A percentile compares a stretch with the other conserved stretches of the same genome.
Evolutionary conservation across 2,888 invertebrate species (phyloP).

Genomic region (Amphipoea lucens): DNA sequence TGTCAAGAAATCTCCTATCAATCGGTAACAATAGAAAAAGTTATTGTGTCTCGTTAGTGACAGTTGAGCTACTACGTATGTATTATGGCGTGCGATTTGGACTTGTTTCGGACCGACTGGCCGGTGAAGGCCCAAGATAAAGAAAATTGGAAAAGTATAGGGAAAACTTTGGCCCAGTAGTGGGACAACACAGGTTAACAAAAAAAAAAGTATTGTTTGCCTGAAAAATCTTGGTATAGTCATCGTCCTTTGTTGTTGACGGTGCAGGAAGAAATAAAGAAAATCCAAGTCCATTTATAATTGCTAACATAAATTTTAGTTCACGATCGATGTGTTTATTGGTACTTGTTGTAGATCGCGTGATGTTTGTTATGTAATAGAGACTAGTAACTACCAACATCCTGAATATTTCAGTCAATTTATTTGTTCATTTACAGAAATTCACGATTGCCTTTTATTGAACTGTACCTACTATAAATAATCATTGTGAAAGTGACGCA

Average conservation of each 20-base stretch:
- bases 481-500: neutral
- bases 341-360: conserved; percentile 36
- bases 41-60: too few relatives aligned
- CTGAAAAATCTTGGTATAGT: neutral
- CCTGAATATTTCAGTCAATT: conserved; percentile 45
- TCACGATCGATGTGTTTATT: conserved; percentile 6
- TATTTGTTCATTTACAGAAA: conserved; percentile 30
- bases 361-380: conserved; percentile 45
- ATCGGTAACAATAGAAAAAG: too few relatives aligned
- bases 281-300: conserved; percentile 14
- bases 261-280: conserved; percentile 1
- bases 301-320: conserved; percentile 39
- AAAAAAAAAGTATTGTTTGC: neutral
- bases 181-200: too few relatives aligned
- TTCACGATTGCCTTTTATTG: conserved; percentile 4
- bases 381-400: conserved; percentile 36
- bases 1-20: too few relatives aligned
- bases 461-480: conserved; percentile 2
- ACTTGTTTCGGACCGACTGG: too few relatives aligned
- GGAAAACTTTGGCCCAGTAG: too few relatives aligned
- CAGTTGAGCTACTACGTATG: too few relatives aligned
- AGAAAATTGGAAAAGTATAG: too few relatives aligned
- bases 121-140: too few relatives aligned
- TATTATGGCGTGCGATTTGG: too few relatives aligned
- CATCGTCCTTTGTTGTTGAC: neutral